Evolutionary conservation across 2,113 vertebrate species (phyloP).

Genomic region (Amazona vittata): DNA sequence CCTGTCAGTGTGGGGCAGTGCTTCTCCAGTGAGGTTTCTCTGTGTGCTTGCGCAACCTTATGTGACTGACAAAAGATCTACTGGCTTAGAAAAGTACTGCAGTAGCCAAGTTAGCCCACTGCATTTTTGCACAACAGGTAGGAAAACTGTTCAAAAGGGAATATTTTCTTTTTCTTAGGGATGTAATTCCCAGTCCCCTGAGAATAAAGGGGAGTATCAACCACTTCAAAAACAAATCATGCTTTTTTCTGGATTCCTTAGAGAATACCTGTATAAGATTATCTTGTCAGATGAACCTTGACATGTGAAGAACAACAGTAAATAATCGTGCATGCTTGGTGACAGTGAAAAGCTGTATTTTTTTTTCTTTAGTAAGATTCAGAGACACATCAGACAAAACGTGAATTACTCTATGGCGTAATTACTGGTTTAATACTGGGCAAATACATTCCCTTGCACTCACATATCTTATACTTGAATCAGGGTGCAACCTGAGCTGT

Average conservation of each 20-base stretch:
- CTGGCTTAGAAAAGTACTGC: not conserved
- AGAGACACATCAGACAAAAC: not conserved
- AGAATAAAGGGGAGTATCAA: not conserved
- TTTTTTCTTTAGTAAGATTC: not conserved
- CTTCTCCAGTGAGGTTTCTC: conserved; percentile 3
- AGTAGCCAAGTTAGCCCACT: not conserved
- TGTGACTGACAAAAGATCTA: not conserved
- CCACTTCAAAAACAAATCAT: not conserved
- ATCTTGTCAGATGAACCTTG: not conserved
- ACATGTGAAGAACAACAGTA: not conserved
- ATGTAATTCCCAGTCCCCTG: not conserved
- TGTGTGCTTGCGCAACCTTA: not conserved
- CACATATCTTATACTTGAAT: not conserved
- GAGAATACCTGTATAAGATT: not conserved
- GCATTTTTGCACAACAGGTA: not conserved
- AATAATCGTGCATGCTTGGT: accelerated
- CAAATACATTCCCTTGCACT: not conserved
- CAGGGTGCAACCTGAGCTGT: not conserved
- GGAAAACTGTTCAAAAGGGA: not conserved
- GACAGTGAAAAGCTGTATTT: not conserved
- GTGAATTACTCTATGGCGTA: not conserved
- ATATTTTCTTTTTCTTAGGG: not conserved
- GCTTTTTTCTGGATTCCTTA: not conserved
- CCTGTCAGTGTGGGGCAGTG: conserved; percentile 13
- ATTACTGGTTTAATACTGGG: not conserved